These are phyloP conservation scores for Siniperca chuatsi DNA, from an alignment of 2,113 vertebrate species.

Conservation along the genomic window DNA sequence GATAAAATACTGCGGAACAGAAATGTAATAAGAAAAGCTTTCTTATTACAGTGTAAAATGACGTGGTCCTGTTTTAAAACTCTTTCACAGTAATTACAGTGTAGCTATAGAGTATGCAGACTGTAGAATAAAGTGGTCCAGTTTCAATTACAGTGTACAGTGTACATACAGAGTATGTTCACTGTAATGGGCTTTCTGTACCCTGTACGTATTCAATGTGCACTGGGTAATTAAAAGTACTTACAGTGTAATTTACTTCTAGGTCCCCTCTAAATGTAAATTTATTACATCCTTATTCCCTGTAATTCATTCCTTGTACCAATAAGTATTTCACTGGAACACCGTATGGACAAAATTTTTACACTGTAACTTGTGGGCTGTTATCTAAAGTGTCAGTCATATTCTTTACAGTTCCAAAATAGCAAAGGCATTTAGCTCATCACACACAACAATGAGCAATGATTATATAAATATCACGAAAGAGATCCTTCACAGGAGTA, in stretches of 20 bases:
- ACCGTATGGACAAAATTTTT: not conserved
- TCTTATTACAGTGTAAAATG: not conserved
- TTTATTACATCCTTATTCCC: not conserved
- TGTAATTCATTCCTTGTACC: not conserved
- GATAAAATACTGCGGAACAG: not conserved
- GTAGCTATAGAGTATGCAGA: not conserved
- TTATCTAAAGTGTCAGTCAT: not conserved
- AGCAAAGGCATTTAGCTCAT: not conserved
- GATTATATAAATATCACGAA: not conserved
- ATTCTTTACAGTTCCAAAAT: not conserved
- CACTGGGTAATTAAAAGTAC: not conserved
- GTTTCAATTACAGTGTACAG: too few relatives aligned
- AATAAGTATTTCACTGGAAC: not conserved
- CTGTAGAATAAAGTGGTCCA: not conserved
- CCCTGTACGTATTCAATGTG: not conserved
- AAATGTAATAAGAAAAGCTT: not conserved
- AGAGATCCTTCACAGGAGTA: not conserved
- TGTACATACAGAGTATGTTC: not conserved
- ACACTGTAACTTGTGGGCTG: not conserved
- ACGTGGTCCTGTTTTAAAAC: too few relatives aligned
- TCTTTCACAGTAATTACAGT: too few relatives aligned
- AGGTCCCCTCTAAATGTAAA: not conserved
- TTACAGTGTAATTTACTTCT: not conserved
- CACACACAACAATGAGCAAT: not conserved
- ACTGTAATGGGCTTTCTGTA: not conserved